Conservation (phyloP, 2,888 invertebrate species). For the Molanna angustata region DNA sequence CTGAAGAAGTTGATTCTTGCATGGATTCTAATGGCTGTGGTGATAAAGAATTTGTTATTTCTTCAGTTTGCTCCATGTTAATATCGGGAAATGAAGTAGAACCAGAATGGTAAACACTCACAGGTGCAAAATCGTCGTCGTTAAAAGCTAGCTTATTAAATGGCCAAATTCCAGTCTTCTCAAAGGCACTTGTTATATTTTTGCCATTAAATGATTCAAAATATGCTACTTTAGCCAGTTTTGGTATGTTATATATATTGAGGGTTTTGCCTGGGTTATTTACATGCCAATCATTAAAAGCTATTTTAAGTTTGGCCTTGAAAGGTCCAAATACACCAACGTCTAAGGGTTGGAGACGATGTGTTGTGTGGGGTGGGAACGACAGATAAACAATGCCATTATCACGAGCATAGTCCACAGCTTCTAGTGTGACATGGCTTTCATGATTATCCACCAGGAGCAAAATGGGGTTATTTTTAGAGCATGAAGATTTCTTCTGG, state of each 20-base stretch:
- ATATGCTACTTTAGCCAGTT: not conserved
- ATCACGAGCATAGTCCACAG: not conserved
- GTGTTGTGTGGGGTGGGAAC: not conserved
- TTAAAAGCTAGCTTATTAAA: too few relatives aligned
- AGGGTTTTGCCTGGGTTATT: not conserved
- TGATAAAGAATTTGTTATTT: too few relatives aligned
- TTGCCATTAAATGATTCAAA: not conserved
- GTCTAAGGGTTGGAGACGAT: conserved; percentile 3
- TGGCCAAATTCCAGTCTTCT: not conserved
- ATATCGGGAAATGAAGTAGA: too few relatives aligned
- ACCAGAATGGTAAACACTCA: too few relatives aligned
- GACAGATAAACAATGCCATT: not conserved
- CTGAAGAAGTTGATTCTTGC: too few relatives aligned
- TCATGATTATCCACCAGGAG: conserved; percentile 39
- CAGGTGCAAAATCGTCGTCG: too few relatives aligned
- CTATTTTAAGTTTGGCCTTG: not conserved
- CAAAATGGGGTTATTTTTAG: conserved; percentile 36
- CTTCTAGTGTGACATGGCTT: conserved; percentile 31
- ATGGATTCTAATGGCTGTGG: too few relatives aligned
- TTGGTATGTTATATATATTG: not conserved
- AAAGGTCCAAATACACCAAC: not conserved
- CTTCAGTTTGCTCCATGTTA: too few relatives aligned
- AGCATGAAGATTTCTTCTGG: conserved; percentile 34
- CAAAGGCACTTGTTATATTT: not conserved
- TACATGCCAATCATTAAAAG: not conserved